Conservation (phyloP, 2,888 invertebrate genomes). For the Limenitis camilla region DNA sequence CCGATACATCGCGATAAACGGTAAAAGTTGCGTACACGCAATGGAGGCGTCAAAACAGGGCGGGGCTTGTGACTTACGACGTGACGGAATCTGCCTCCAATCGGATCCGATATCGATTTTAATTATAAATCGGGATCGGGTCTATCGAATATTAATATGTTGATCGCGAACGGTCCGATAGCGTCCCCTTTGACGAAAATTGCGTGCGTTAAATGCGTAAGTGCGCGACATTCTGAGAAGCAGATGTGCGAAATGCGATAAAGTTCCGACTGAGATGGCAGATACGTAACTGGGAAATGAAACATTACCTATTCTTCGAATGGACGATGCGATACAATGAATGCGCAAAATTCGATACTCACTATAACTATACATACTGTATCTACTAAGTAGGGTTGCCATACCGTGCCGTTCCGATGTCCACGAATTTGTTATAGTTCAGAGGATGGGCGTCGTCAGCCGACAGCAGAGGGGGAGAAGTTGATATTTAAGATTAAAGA, state of each 20-base stretch:
- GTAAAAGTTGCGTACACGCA: constrained; percentile 59
- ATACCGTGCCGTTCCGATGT: too few relatives aligned
- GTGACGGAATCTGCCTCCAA: constrained; percentile 69
- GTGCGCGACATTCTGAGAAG: constrained; percentile 25
- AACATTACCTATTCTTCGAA: constrained; percentile 23
- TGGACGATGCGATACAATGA: not conserved
- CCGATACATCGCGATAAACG: constrained; percentile 19
- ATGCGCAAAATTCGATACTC: not conserved
- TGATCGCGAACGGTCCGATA: constrained; percentile 62
- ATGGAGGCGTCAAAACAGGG: constrained; percentile 72
- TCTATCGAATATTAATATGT: constrained; percentile 71
- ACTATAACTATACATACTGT: too few relatives aligned
- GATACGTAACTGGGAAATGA: constrained; percentile 25
- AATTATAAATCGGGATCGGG: constrained; percentile 68
- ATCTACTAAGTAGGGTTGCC: too few relatives aligned
- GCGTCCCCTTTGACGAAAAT: constrained; percentile 53
- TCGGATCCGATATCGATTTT: constrained; percentile 68
- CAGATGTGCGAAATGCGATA: constrained; percentile 21
- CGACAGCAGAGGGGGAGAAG: too few relatives aligned
- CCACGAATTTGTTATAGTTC: too few relatives aligned
- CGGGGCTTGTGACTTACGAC: constrained; percentile 66
- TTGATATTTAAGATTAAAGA: too few relatives aligned
- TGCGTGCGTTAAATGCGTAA: constrained; percentile 61
- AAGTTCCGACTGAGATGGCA: constrained; percentile 49
- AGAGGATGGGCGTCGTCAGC: too few relatives aligned